Conservation (phyloP, 2,888 invertebrate species). For the Crematogaster levior region DNA sequence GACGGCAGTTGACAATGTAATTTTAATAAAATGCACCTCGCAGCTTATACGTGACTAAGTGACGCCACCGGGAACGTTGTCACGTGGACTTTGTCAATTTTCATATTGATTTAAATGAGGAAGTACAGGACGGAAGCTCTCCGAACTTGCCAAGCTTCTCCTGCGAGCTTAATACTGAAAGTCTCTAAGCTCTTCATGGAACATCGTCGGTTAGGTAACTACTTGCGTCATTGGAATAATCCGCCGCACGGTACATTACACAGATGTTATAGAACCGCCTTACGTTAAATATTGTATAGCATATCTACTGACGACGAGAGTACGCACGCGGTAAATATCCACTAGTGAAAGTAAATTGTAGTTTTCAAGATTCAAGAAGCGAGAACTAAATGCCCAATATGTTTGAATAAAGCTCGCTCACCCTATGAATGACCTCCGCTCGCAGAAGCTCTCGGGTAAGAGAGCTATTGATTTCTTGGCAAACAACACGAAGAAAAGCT, state of each 20-base stretch:
- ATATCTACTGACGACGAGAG: background rate
- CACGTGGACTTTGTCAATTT: slow-evolving; percentile 53
- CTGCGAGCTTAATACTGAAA: slow-evolving; percentile 34
- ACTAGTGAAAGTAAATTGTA: background rate
- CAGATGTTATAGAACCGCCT: background rate
- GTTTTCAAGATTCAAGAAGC: slow-evolving; percentile 29
- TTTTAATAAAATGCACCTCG: slow-evolving; percentile 45
- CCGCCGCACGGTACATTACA: slow-evolving; percentile 26
- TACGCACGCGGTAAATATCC: background rate
- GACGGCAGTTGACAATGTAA: slow-evolving; percentile 35
- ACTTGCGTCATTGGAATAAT: slow-evolving; percentile 38
- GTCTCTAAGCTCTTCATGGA: slow-evolving; percentile 37
- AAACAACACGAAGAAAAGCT: slow-evolving; percentile 49
- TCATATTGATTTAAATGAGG: slow-evolving; percentile 52
- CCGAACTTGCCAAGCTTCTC: slow-evolving; percentile 32
- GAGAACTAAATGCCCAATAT: background rate
- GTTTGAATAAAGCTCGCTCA: slow-evolving; percentile 27
- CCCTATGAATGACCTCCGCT: slow-evolving; percentile 4
- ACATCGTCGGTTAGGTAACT: slow-evolving; percentile 32
- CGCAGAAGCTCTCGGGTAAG: slow-evolving; percentile 8
- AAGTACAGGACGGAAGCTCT: slow-evolving; percentile 28
- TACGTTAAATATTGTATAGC: background rate
- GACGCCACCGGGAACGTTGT: slow-evolving; percentile 3
- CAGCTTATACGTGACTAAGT: slow-evolving; percentile 34
- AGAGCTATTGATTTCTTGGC: slow-evolving; percentile 45